A percentile compares a stretch with the other conserved stretches of the same genome.
These are phyloP conservation scores for Sylvilagus bachmani DNA, from an alignment of 2,113 vertebrate species.

Conservation along the genomic window DNA sequence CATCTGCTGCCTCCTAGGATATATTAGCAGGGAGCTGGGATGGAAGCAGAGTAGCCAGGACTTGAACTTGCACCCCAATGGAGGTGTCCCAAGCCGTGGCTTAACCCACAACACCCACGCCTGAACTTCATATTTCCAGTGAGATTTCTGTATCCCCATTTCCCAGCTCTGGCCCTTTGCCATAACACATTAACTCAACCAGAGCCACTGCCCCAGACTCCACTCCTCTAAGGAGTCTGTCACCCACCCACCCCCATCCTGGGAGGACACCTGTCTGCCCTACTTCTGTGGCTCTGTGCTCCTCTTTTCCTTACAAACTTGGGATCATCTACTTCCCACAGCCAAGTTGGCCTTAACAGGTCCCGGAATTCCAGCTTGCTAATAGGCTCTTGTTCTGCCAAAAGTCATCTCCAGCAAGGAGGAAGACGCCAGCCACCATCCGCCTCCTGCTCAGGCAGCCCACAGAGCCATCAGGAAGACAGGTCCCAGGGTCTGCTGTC, in stretches of 20 bases:
- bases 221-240: no score
- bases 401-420: neutral
- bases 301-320: conserved; percentile 8
- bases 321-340: neutral
- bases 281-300: neutral
- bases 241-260: no score
- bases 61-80: no score
- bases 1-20: no score
- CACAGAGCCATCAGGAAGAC: neutral
- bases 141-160: neutral
- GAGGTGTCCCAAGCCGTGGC: no score
- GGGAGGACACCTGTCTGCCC: no score
- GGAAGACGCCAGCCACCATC: neutral
- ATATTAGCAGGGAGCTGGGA: no score
- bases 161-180: neutral
- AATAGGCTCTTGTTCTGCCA: neutral
- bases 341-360: neutral
- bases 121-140: neutral
- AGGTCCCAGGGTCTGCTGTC: neutral
- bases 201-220: neutral
- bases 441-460: neutral
- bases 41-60: no score
- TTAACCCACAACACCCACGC: no score
- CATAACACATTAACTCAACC: neutral
- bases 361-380: neutral